phyloP scores from a whole-genome alignment of 2,797 vertebrate species.

The Alcedo atthis region DNA sequence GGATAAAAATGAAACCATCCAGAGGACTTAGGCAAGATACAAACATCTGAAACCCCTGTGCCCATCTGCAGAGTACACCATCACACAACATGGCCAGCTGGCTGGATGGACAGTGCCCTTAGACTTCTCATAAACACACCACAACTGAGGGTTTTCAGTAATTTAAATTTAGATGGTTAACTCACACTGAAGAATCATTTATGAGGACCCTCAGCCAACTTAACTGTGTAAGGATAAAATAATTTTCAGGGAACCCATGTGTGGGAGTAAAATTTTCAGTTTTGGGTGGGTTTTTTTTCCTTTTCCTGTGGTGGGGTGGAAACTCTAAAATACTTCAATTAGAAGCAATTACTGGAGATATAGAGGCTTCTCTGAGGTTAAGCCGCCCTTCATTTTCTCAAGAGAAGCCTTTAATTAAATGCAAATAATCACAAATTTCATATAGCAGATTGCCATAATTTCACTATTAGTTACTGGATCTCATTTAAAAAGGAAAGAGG shows the following conservation, averaged over 20 bases:
- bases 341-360: conserved; percentile 72
- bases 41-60: neutral
- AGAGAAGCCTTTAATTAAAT: conserved; percentile 73
- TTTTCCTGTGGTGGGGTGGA: conserved; percentile 8
- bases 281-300: neutral
- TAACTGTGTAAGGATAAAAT: conserved; percentile 49
- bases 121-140: conserved; percentile 18
- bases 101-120: neutral
- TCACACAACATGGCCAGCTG: neutral
- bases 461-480: conserved; percentile 46
- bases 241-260: conserved; percentile 31
- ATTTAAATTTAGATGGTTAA: conserved; percentile 60
- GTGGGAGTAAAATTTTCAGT: conserved; percentile 55
- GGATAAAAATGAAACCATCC: neutral
- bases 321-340: conserved; percentile 64
- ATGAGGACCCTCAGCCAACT: conserved; percentile 9
- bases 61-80: neutral
- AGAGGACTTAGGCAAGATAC: neutral
- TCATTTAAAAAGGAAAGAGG: conserved; percentile 52
- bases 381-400: conserved; percentile 69
- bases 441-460: conserved; percentile 63
- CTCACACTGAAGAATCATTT: conserved; percentile 16
- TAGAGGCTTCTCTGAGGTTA: conserved; percentile 70
- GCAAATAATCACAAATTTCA: conserved; percentile 75
- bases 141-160: conserved; percentile 40